phyloP scores from a whole-genome alignment of 2,797 vertebrate species.

The Megalops cyprinoides region DNA sequence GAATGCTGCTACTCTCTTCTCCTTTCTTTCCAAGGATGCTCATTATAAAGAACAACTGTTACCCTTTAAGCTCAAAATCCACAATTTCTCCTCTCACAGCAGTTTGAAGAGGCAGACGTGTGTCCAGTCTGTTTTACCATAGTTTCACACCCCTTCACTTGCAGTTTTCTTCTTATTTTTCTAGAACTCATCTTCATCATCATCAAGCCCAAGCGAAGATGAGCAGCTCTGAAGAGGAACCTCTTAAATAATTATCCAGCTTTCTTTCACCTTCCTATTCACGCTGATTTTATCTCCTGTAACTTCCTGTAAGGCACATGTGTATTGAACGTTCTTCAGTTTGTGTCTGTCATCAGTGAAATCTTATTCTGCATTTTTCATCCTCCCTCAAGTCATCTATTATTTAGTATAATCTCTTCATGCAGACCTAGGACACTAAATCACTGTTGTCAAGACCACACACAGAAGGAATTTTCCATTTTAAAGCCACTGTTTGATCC shows the following conservation, averaged over 20 bases:
- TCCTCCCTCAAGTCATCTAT: background rate
- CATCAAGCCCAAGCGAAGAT: conserved; percentile 62
- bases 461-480: background rate
- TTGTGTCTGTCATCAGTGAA: background rate
- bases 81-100: background rate
- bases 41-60: background rate
- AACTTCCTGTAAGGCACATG: no score
- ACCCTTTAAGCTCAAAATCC: background rate
- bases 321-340: background rate
- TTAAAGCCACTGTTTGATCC: background rate
- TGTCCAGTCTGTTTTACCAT: background rate
- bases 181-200: conserved; percentile 66
- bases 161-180: conserved; percentile 39
- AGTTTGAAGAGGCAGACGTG: background rate
- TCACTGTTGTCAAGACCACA: background rate
- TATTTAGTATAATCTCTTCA: background rate
- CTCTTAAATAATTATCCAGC: no score
- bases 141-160: background rate
- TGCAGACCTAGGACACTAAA: background rate
- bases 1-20: background rate
- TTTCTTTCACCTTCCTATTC: no score
- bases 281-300: no score
- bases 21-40: background rate
- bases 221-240: conserved; percentile 61
- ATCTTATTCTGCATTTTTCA: background rate